phyloP scores from a whole-genome alignment of 2,888 invertebrate genomes.

The Archips xylosteana region DNA sequence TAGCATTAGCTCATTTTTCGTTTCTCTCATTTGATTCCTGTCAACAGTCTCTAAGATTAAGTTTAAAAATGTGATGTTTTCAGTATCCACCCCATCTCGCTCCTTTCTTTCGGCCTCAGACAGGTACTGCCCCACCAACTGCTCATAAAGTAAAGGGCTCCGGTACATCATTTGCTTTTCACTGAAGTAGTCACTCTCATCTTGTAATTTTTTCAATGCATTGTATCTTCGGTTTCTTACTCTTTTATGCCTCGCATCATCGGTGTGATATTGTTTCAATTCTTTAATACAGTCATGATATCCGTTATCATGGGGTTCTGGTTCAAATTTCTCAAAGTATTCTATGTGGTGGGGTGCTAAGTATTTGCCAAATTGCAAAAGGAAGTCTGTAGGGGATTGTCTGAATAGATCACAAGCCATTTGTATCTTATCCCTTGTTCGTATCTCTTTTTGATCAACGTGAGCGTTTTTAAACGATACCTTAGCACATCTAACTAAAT shows the following conservation, averaged over 20 bases:
- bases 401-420: constrained; percentile 88
- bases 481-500: constrained; percentile 86
- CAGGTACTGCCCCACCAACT: constrained; percentile 94
- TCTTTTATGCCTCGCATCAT: constrained; percentile 79
- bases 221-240: constrained; percentile 93
- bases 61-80: constrained; percentile 88
- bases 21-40: constrained; percentile 87
- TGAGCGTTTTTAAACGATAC: constrained; percentile 94
- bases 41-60: constrained; percentile 94
- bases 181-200: constrained; percentile 92
- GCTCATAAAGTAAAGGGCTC: constrained; percentile 95
- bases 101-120: constrained; percentile 90
- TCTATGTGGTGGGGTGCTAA: constrained; percentile 88
- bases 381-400: constrained; percentile 89
- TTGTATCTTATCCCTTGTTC: constrained; percentile 87
- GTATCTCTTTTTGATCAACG: constrained; percentile 90
- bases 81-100: constrained; percentile 86
- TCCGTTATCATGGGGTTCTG: constrained; percentile 66
- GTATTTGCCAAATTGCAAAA: constrained; percentile 91
- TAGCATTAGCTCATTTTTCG: constrained; percentile 86
- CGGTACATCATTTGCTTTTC: constrained; percentile 97
- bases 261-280: constrained; percentile 84
- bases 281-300: constrained; percentile 88
- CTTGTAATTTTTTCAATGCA: constrained; percentile 90
- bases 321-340: constrained; percentile 85